A percentile compares a stretch with the other conserved stretches of the same genome.
These are phyloP conservation scores for Leptonema lineaticorne DNA, from an alignment of 1,140 invertebrate species.

Conservation along the genomic window DNA sequence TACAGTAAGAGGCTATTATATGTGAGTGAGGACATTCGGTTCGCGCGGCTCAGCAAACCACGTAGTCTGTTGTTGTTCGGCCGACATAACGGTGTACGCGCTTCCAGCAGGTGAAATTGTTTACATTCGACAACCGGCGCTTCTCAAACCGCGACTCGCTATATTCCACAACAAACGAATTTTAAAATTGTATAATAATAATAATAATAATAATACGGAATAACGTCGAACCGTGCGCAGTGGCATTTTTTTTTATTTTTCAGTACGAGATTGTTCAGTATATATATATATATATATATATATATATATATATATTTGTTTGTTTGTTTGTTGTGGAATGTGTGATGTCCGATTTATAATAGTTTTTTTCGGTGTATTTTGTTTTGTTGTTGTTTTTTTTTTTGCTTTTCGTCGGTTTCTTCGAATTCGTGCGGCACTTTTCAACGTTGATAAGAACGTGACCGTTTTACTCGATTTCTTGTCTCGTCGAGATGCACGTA, in stretches of 20 bases:
- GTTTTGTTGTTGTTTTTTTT: too few relatives aligned
- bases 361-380: too few relatives aligned
- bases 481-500: not conserved
- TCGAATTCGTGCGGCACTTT: not conserved
- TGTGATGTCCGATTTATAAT: too few relatives aligned
- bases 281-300: too few relatives aligned
- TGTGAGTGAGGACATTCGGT: conserved; percentile 30
- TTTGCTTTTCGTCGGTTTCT: too few relatives aligned
- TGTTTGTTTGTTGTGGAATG: not conserved
- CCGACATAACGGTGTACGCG: conserved; percentile 18
- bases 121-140: not conserved
- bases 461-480: not conserved
- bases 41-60: conserved; percentile 21
- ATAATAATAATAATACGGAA: not conserved
- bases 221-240: not conserved
- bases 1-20: conserved; percentile 30
- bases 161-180: not conserved
- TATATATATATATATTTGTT: too few relatives aligned
- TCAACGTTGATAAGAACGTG: not conserved
- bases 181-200: too few relatives aligned
- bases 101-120: conserved; percentile 26
- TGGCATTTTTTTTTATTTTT: not conserved
- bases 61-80: conserved; percentile 22
- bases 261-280: not conserved
- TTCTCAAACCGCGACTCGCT: not conserved